Percentiles rank a stretch among this genome's conserved stretches.
These are phyloP conservation scores for Galeruca laticollis DNA, from an alignment of 2,888 invertebrate species.

Conservation along the genomic window DNA sequence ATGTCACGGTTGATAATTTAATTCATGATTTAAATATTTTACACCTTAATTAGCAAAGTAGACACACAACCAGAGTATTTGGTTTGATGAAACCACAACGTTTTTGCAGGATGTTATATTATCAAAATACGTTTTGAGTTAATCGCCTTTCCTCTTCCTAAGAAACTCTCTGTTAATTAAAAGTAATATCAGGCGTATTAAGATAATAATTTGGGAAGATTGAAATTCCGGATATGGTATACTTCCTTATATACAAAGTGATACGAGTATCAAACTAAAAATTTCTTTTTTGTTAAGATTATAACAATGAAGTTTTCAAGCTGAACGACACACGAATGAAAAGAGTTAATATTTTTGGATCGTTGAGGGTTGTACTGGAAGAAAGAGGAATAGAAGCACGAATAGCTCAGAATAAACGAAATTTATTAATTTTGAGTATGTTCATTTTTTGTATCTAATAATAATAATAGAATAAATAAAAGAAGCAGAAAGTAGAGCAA, in stretches of 20 bases:
- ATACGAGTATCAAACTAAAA: background rate
- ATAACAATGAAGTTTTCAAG: too few species aligned
- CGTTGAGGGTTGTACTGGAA: too few species aligned
- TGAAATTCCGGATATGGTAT: constrained; percentile 5
- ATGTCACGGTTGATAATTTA: background rate
- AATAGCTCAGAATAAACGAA: too few species aligned
- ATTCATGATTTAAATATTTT: too few species aligned
- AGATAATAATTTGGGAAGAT: constrained; percentile 16
- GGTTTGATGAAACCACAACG: background rate
- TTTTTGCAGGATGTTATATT: constrained; percentile 11
- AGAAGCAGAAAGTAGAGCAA: too few species aligned
- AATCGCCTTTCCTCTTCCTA: constrained; percentile 4
- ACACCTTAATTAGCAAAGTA: background rate
- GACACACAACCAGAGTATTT: background rate
- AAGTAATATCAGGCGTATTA: constrained; percentile 1
- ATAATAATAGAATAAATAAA: too few species aligned
- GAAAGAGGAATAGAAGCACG: too few species aligned
- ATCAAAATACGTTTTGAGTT: constrained; percentile 1
- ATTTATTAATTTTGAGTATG: too few species aligned
- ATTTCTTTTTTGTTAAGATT: too few species aligned
- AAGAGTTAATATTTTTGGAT: too few species aligned
- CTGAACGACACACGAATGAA: too few species aligned
- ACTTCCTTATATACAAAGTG: background rate
- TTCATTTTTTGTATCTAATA: too few species aligned
- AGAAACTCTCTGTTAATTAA: constrained; percentile 8